Evolutionary conservation across 2,888 invertebrate species (phyloP).

Genomic region (Heteromyza rotundicornis): DNA sequence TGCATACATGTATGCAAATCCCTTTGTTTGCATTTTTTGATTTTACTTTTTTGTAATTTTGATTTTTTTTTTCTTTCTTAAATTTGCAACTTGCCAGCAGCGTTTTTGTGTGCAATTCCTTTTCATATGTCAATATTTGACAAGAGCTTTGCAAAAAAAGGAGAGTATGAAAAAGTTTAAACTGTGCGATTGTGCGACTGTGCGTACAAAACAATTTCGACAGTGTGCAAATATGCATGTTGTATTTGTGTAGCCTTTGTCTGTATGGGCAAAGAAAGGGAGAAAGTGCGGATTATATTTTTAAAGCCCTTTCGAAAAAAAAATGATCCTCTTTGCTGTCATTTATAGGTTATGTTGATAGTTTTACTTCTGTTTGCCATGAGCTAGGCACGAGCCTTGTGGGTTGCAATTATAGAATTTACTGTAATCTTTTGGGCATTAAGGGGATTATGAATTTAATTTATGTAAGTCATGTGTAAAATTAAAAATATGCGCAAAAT

Average conservation of each 20-base stretch:
- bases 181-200: background rate
- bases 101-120: conserved; percentile 16
- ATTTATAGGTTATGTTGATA: conserved; percentile 43
- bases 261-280: conserved; percentile 35
- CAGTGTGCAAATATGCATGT: background rate
- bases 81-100: background rate
- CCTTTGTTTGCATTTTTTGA: too few species aligned
- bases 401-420: background rate
- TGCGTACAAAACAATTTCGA: conserved; percentile 6
- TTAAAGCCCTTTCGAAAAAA: conserved; percentile 41
- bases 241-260: background rate
- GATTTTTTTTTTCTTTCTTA: background rate
- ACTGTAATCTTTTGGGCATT: background rate
- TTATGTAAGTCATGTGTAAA: background rate
- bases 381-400: conserved; percentile 42
- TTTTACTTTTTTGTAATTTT: too few species aligned
- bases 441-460: background rate
- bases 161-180: background rate
- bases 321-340: conserved; percentile 37
- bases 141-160: background rate
- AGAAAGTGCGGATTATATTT: conserved; percentile 51
- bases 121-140: conserved; percentile 21
- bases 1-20: too few species aligned
- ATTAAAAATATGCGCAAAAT: background rate
- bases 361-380: conserved; percentile 26